Evolutionary conservation across 2,797 vertebrate genomes (phyloP).

Genomic region (Notolepis coatsorum): DNA sequence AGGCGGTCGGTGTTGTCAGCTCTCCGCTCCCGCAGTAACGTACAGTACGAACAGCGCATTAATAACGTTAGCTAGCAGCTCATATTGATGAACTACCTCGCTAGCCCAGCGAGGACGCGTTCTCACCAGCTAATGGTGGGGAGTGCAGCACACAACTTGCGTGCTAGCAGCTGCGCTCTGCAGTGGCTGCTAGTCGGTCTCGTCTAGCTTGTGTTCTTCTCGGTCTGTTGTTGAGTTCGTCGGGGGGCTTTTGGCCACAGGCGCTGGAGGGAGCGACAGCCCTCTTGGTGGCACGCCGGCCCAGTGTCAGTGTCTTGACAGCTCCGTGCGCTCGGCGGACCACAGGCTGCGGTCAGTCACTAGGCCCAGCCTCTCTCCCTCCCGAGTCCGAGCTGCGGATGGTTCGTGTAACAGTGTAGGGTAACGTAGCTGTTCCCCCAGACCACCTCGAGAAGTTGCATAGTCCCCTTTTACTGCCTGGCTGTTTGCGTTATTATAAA

Average conservation of each 20-base stretch:
- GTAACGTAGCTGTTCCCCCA: slow-evolving; percentile 47
- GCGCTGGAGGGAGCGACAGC: slow-evolving; percentile 50
- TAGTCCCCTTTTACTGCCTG: slow-evolving; percentile 17
- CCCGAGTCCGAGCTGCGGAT: slow-evolving; percentile 68
- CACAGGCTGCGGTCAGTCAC: slow-evolving; percentile 55
- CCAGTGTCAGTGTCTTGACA: slow-evolving; percentile 55
- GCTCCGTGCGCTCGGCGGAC: slow-evolving; percentile 54
- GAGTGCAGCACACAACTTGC: slow-evolving; percentile 16
- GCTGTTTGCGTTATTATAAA: slow-evolving; percentile 38
- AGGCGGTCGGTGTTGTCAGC: slow-evolving; percentile 39
- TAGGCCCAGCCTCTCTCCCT: slow-evolving; percentile 60
- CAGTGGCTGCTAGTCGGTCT: slow-evolving; percentile 16
- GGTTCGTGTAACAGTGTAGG: slow-evolving; percentile 68
- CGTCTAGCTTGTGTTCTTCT: slow-evolving; percentile 30
- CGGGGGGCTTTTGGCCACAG: slow-evolving; percentile 53
- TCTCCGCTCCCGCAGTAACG: slow-evolving; percentile 42
- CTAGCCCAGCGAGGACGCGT: slow-evolving; percentile 50
- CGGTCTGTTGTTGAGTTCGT: slow-evolving; percentile 30
- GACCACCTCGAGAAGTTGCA: slow-evolving; percentile 56
- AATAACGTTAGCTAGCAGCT: too few relatives aligned
- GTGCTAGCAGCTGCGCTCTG: slow-evolving; percentile 40
- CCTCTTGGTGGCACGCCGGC: slow-evolving; percentile 48
- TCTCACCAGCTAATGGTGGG: slow-evolving; percentile 37
- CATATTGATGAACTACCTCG: slow-evolving; percentile 55
- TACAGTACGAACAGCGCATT: slow-evolving; percentile 15